Evolutionary conservation across 2,888 invertebrate species (phyloP).

Genomic region (Drosophila birchii): DNA sequence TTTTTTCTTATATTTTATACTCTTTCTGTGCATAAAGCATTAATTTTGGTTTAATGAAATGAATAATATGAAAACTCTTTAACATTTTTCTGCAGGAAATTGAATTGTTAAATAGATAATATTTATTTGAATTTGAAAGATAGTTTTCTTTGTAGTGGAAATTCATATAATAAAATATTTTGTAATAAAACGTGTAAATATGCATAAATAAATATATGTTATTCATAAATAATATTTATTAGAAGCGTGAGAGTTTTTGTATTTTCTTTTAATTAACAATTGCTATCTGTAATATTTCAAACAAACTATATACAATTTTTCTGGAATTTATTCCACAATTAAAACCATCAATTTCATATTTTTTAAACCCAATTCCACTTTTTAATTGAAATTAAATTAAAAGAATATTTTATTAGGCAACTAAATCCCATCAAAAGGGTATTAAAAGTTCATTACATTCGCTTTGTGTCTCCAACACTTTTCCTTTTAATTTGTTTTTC

Average conservation of each 20-base stretch:
- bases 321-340: neutral
- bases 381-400: too few relatives aligned
- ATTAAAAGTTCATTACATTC: slow-evolving; percentile 3
- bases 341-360: neutral
- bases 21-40: too few relatives aligned
- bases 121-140: neutral
- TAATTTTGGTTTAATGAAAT: neutral
- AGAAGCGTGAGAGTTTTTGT: neutral
- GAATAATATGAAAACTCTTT: too few relatives aligned
- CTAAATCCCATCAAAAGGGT: slow-evolving; percentile 2
- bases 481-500: slow-evolving; percentile 39
- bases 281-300: neutral
- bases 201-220: neutral
- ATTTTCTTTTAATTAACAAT: neutral
- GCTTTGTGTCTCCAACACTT: slow-evolving; percentile 21
- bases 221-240: slow-evolving; percentile 1
- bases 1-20: slow-evolving; percentile 39
- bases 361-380: neutral
- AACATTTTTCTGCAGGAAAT: neutral
- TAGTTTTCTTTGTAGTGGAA: neutral
- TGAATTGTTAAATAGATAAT: neutral
- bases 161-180: neutral
- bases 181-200: neutral
- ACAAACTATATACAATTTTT: neutral
- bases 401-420: neutral